Base-by-base conservation (phyloP, 2,888 invertebrate genomes). In the Steromphala cineraria region DNA sequence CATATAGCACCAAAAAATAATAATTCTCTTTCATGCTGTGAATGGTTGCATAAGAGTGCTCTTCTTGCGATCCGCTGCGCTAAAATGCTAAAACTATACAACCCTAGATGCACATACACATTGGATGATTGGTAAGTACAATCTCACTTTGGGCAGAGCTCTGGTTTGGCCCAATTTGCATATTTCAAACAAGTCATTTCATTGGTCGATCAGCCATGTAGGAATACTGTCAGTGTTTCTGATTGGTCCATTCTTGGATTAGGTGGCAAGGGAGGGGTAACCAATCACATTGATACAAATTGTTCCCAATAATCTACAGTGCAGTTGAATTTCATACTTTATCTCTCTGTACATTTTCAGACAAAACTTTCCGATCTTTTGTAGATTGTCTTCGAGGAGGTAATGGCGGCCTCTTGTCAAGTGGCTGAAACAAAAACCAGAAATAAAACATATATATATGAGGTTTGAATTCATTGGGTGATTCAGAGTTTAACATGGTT, bases 381-480 rank as follows among this genome's bases (percentile, higher is more conserved):
- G 81, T 81, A 62, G 84, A 81, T 75, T 86, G 84, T 76, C 86
- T 67, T 21, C 86, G 67, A 40, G 86, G 86, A 19, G 86, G 86
- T 75, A 86, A 77, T 28, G 86, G 86, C n/a, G 86, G 86, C 71
- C 84, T 86, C 75, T 83, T 81, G 53, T 85, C 85, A 53, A 81
- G 24, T 24, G 75, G 75, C 75, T 75, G 75, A 40, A 75, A 75
- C 19, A 3, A 46, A 46, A 4, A 46, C 46, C 46, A 46, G 46
- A 13, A 46, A 10, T 46, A 10, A 46, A 46, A 46, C 13, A 13
- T 46, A 10, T 8, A 46, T 46, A 13, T 5, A 10, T 46, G 13
- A 10, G 46, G 5, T 36, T 4, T 36, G n/a, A n/a, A n/a, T 4
- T 36, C 36, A 4, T 4, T 4, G 7, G 36, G 36, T 36, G 36